These are phyloP conservation scores for Atta cephalotes DNA, from an alignment of 1,140 invertebrate species.

Conservation along the genomic window DNA sequence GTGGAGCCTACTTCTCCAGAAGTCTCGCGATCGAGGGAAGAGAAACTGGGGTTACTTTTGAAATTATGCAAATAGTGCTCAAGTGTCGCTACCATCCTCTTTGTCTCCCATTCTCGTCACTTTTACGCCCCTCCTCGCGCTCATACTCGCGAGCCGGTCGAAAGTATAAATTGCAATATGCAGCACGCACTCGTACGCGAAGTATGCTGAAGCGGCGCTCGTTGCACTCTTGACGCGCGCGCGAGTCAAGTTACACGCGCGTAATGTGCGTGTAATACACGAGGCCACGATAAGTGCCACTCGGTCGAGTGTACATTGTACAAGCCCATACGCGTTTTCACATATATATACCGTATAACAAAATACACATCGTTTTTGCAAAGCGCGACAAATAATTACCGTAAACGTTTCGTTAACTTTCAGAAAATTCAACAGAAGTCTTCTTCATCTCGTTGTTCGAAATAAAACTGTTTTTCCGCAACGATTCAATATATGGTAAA, in stretches of 20 bases:
- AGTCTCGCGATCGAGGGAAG: conserved; percentile 24
- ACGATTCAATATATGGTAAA: neutral
- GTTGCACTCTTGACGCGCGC: conserved; percentile 69
- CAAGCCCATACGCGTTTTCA: conserved; percentile 34
- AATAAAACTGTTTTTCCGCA: neutral
- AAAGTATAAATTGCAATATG: conserved; percentile 73
- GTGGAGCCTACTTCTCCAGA: neutral
- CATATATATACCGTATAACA: conserved; percentile 21
- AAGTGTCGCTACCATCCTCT: neutral
- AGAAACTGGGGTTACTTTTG: neutral
- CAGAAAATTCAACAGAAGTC: neutral
- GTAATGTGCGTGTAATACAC: conserved; percentile 75
- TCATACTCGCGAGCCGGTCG: conserved; percentile 37
- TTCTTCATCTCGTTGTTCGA: no score
- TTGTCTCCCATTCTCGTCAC: conserved; percentile 1
- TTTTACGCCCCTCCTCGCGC: neutral
- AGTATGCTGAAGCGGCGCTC: conserved; percentile 68
- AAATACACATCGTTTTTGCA: conserved; percentile 37
- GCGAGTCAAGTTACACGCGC: conserved; percentile 75
- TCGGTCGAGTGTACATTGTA: conserved; percentile 72
- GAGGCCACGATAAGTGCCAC: conserved; percentile 67
- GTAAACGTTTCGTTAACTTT: conserved; percentile 30
- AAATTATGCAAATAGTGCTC: conserved; percentile 33
- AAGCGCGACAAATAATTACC: conserved; percentile 6
- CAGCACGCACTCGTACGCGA: conserved; percentile 61